A percentile compares a stretch with the other conserved stretches of the same genome.
Conservation (phyloP, 2,888 invertebrate genomes). For the Baccha elongata region DNA sequence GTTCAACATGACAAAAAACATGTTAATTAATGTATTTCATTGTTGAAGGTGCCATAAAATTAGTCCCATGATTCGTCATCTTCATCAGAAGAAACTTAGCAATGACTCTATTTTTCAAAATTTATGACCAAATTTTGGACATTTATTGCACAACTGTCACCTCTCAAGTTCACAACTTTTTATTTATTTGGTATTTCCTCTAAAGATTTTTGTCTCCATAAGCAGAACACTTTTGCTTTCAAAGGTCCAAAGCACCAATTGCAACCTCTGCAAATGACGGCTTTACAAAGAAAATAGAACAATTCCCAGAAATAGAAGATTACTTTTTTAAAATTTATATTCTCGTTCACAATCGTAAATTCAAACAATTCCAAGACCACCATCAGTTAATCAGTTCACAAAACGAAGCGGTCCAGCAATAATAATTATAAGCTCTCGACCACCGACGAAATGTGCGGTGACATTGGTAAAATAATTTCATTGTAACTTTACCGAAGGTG, state of each 20-base stretch:
- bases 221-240: slow-evolving; percentile 8
- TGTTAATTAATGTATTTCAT: too few relatives aligned
- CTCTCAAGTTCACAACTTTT: neutral
- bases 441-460: slow-evolving; percentile 49
- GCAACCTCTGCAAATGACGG: neutral
- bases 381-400: slow-evolving; percentile 41
- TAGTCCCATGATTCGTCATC: neutral
- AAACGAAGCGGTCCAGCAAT: neutral
- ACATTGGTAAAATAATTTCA: slow-evolving; percentile 67
- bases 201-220: neutral
- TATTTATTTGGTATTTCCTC: slow-evolving; percentile 13
- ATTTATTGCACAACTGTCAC: slow-evolving; percentile 15
- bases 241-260: slow-evolving; percentile 15
- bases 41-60: neutral
- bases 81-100: neutral
- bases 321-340: slow-evolving; percentile 54
- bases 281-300: neutral
- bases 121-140: neutral
- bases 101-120: slow-evolving; percentile 20
- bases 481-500: slow-evolving; percentile 61
- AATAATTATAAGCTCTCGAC: slow-evolving; percentile 29
- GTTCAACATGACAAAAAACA: neutral
- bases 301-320: slow-evolving; percentile 62
- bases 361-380: slow-evolving; percentile 59
- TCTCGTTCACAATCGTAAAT: slow-evolving; percentile 57